Conservation (phyloP, 2,888 invertebrate species). For the Microdon myrmicae region DNA sequence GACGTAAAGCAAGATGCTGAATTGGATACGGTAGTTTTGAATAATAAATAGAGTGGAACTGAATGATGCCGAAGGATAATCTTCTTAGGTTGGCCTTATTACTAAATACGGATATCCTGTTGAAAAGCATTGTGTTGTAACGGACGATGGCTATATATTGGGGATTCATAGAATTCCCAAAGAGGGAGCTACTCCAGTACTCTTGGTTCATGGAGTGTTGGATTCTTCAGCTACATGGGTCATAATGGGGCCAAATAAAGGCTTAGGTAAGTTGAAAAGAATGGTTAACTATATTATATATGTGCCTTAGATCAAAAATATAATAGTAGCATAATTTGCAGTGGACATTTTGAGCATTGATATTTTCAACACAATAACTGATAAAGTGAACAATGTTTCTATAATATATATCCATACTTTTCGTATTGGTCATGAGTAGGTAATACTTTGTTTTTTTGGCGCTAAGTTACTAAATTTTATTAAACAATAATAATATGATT, state of each 20-base stretch:
- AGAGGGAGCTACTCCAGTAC: slow-evolving; percentile 67
- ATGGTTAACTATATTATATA: no score
- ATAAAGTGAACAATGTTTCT: no score
- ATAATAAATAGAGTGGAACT: not conserved
- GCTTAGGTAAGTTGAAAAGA: slow-evolving; percentile 73
- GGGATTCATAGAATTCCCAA: slow-evolving; percentile 78
- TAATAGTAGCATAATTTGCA: no score
- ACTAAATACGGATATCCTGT: slow-evolving; percentile 73
- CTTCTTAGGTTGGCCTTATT: slow-evolving; percentile 70
- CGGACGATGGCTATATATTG: slow-evolving; percentile 83
- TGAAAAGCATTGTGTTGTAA: slow-evolving; percentile 73
- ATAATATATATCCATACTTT: no score
- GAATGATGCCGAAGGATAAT: no score
- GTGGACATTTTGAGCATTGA: no score
- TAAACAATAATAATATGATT: no score
- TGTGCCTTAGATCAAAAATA: no score
- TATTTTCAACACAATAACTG: no score
- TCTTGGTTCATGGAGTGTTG: slow-evolving; percentile 79
- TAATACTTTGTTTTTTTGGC: no score
- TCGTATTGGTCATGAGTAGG: no score
- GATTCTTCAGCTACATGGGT: slow-evolving; percentile 81
- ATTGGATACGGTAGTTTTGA: slow-evolving; percentile 14
- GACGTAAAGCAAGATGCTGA: slow-evolving; percentile 24
- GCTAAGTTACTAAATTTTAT: no score
- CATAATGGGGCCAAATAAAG: slow-evolving; percentile 75